phyloP scores from a whole-genome alignment of 2,113 vertebrate genomes.

The Apodemus sylvaticus region DNA sequence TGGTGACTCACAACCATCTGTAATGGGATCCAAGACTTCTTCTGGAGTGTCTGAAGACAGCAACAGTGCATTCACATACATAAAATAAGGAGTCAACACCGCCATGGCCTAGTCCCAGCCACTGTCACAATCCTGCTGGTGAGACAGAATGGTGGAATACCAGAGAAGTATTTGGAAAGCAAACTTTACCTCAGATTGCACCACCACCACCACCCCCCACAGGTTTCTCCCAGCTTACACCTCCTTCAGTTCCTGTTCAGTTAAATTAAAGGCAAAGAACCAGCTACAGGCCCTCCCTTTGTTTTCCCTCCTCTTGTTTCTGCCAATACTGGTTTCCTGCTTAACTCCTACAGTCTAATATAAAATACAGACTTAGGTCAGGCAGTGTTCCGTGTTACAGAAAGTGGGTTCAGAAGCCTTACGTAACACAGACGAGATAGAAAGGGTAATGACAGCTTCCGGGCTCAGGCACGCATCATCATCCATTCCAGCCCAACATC shows the following conservation, averaged over 20 bases:
- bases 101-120: neutral
- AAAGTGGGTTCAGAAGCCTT: neutral
- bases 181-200: neutral
- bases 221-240: neutral
- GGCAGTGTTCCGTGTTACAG: neutral
- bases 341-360: neutral
- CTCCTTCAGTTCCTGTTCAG: neutral
- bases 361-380: neutral
- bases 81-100: neutral
- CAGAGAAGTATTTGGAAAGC: neutral
- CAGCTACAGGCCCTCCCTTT: neutral
- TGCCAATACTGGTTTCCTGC: neutral
- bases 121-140: neutral
- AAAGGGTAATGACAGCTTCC: neutral
- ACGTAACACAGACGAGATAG: neutral
- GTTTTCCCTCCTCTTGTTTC: constrained; percentile 1
- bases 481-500: neutral
- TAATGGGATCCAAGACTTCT: no score
- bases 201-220: neutral
- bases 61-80: no score
- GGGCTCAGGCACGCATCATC: neutral
- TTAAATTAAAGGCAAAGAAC: neutral
- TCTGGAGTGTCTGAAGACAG: no score
- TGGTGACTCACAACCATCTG: no score
- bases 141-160: constrained; percentile 4